phyloP scores from a whole-genome alignment of 2,888 invertebrate genomes.

The Melangyna quadrimaculata region DNA sequence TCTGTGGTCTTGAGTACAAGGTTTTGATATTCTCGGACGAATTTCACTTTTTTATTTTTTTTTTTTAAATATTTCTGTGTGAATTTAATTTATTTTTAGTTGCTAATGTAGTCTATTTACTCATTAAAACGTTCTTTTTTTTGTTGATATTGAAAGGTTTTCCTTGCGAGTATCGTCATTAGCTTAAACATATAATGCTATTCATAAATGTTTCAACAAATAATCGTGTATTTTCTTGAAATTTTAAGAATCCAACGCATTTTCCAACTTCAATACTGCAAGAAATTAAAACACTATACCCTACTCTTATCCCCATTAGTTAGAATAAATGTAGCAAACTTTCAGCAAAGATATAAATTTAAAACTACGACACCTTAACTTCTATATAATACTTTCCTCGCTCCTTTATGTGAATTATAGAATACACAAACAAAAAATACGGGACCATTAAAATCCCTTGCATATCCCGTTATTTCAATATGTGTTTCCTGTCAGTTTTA shows the following conservation, averaged over 20 bases:
- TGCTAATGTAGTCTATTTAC: too few relatives aligned
- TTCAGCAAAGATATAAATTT: conserved; percentile 50
- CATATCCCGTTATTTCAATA: conserved; percentile 69
- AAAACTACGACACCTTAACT: conserved; percentile 35
- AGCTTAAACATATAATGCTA: too few relatives aligned
- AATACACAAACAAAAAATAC: neutral
- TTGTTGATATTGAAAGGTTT: too few relatives aligned
- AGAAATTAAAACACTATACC: neutral
- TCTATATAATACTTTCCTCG: neutral
- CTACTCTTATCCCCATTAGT: neutral
- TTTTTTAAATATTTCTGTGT: too few relatives aligned
- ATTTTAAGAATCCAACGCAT: neutral
- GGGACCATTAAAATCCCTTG: conserved; percentile 64
- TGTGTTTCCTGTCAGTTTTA: conserved; percentile 68
- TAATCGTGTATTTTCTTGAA: neutral
- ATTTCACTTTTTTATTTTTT: too few relatives aligned
- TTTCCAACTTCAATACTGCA: neutral
- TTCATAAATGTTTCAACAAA: too few relatives aligned
- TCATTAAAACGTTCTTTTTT: too few relatives aligned
- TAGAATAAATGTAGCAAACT: conserved; percentile 47
- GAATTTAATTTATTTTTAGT: too few relatives aligned
- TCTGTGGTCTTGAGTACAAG: too few relatives aligned
- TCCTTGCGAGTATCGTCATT: too few relatives aligned
- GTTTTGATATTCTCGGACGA: too few relatives aligned
- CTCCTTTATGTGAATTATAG: conserved; percentile 43